These are phyloP conservation scores for Cromileptes altivelis DNA, from an alignment of 2,113 vertebrate genomes.

Conservation along the genomic window DNA sequence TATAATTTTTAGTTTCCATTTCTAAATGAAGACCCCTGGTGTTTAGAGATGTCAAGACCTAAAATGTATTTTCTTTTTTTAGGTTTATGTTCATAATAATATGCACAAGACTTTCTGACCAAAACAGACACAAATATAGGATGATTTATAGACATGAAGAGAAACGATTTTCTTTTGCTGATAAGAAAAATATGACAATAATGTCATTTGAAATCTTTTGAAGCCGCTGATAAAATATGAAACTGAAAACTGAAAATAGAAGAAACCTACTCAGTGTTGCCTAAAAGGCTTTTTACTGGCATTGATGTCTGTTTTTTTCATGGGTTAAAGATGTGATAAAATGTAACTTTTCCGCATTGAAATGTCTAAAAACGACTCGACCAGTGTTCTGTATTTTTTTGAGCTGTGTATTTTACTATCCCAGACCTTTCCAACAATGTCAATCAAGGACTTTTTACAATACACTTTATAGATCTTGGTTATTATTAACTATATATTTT, in stretches of 20 bases:
- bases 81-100: not conserved
- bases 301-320: not conserved
- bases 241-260: not conserved
- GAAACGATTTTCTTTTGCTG: not conserved
- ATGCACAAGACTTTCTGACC: not conserved
- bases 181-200: not conserved
- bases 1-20: not conserved
- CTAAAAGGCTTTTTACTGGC: conserved; percentile 26
- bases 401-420: no score
- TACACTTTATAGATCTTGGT: no score
- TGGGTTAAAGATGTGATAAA: not conserved
- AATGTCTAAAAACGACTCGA: no score
- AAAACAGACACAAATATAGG: not conserved
- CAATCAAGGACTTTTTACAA: no score
- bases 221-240: conserved; percentile 38
- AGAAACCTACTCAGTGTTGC: not conserved
- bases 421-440: no score
- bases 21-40: conserved; percentile 1
- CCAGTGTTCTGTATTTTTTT: no score
- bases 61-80: not conserved
- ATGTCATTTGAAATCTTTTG: conserved; percentile 20
- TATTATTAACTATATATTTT: no score
- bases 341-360: no score
- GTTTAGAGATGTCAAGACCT: not conserved
- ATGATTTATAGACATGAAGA: not conserved